A percentile compares a stretch with the other conserved stretches of the same genome.
Conservation (phyloP, 2,888 invertebrate genomes). For the Lithophane leautieri region DNA sequence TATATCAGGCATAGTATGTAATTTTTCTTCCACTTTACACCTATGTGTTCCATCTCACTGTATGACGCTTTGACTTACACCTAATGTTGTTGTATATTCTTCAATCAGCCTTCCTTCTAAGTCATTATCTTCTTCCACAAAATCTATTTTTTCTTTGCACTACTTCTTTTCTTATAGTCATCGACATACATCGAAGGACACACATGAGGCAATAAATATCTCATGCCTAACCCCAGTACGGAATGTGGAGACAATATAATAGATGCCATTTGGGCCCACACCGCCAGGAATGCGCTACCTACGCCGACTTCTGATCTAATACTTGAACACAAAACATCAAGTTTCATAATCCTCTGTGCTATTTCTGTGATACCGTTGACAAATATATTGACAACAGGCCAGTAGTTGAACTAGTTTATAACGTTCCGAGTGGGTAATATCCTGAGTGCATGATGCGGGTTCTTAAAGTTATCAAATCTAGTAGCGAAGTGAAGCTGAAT, state of each 20-base stretch:
- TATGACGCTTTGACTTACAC: not conserved
- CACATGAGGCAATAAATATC: slow-evolving; percentile 60
- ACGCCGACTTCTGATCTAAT: slow-evolving; percentile 70
- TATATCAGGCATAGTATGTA: too few relatives aligned
- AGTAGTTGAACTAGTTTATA: slow-evolving; percentile 42
- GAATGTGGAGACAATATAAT: slow-evolving; percentile 80
- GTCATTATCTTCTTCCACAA: not conserved
- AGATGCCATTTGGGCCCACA: slow-evolving; percentile 77
- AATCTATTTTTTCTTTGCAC: not conserved
- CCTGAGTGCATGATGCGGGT: slow-evolving; percentile 51
- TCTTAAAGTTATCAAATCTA: slow-evolving; percentile 49
- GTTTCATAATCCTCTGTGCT: slow-evolving; percentile 56
- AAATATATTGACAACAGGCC: slow-evolving; percentile 53
- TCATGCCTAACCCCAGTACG: slow-evolving; percentile 67
- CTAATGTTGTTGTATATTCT: not conserved
- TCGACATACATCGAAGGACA: slow-evolving; percentile 24
- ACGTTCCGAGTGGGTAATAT: slow-evolving; percentile 47
- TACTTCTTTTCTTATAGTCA: not conserved
- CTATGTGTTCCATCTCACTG: not conserved
- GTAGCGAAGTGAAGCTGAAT: slow-evolving; percentile 23
- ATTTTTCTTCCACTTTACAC: not conserved
- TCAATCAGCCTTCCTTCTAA: not conserved
- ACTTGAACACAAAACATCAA: slow-evolving; percentile 57
- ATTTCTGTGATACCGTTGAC: slow-evolving; percentile 61
- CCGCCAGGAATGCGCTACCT: slow-evolving; percentile 82